A percentile compares a stretch with the other conserved stretches of the same genome.
Evolutionary conservation across 2,888 invertebrate species (phyloP).

Genomic region (Himalopsyche anomala): DNA sequence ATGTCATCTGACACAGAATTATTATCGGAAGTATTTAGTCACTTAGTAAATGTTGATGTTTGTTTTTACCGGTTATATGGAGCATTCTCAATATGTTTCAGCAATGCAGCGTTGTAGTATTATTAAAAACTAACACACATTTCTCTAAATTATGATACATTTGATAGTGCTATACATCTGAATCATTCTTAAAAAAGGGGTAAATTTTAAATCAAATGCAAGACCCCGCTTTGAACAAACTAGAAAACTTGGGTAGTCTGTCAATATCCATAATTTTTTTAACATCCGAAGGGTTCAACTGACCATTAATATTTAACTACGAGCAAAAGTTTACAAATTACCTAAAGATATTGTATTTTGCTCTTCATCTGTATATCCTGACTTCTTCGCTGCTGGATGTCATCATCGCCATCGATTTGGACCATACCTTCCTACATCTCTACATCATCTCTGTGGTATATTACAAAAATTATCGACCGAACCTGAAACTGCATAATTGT

Average conservation of each 20-base stretch:
- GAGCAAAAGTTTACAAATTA: conserved; percentile 31
- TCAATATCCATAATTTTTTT: neutral
- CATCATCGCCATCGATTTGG: conserved; percentile 50
- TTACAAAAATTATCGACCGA: conserved; percentile 49
- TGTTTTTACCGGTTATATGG: too few relatives aligned
- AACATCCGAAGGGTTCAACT: neutral
- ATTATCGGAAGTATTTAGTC: too few relatives aligned
- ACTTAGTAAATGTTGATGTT: too few relatives aligned
- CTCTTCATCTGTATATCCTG: conserved; percentile 64
- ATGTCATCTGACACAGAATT: too few relatives aligned
- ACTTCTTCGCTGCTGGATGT: conserved; percentile 53
- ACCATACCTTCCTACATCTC: conserved; percentile 34
- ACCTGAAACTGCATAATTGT: conserved; percentile 31
- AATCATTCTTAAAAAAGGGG: neutral
- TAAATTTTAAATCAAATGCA: neutral
- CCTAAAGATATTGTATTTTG: conserved; percentile 64
- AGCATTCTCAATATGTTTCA: too few relatives aligned
- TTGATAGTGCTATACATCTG: neutral
- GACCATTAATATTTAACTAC: neutral
- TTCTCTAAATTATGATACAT: too few relatives aligned
- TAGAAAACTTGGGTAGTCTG: neutral
- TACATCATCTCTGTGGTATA: conserved; percentile 54
- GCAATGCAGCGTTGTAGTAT: too few relatives aligned
- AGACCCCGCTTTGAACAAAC: neutral
- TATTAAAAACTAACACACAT: too few relatives aligned